These are phyloP conservation scores for Porites evermanni DNA, from an alignment of 92 coral and sea anemone species.

Conservation along the genomic window DNA sequence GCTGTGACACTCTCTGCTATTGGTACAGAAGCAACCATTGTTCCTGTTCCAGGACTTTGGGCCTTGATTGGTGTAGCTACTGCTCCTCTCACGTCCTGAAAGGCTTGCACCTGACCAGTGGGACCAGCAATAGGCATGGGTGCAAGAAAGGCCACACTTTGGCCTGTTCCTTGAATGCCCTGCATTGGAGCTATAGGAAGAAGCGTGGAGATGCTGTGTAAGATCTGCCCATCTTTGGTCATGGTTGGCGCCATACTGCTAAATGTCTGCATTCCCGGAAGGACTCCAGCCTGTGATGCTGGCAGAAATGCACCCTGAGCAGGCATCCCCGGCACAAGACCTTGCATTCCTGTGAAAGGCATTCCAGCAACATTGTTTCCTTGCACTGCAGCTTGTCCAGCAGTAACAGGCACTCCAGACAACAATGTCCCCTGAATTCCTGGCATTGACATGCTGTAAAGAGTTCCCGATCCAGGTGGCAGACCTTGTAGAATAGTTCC, in stretches of 20 bases:
- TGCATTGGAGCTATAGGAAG: constrained; percentile 89
- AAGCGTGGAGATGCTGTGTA: constrained; percentile 88
- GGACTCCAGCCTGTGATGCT: constrained; percentile 69
- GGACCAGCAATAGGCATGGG: constrained; percentile 76
- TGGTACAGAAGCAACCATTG: constrained; percentile 60
- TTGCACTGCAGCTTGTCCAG: constrained; percentile 64
- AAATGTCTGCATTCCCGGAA: constrained; percentile 68
- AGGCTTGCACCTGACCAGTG: constrained; percentile 67
- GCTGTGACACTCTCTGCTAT: constrained; percentile 59
- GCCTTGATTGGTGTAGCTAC: constrained; percentile 76
- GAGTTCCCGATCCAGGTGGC: constrained; percentile 72
- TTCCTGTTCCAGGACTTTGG: constrained; percentile 65
- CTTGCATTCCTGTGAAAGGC: constrained; percentile 75
- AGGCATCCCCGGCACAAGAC: constrained; percentile 77
- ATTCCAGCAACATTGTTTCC: constrained; percentile 63
- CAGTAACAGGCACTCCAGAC: constrained; percentile 72
- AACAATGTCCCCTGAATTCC: constrained; percentile 66
- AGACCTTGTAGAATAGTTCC: constrained; percentile 66
- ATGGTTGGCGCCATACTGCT: constrained; percentile 68
- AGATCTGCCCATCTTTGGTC: constrained; percentile 85
- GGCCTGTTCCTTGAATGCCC: constrained; percentile 77
- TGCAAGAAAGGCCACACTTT: constrained; percentile 81
- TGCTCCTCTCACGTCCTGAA: constrained; percentile 78
- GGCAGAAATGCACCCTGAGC: constrained; percentile 82
- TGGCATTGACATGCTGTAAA: constrained; percentile 73